A percentile compares a stretch with the other conserved stretches of the same genome.
Conservation (phyloP, 2,113 vertebrate genomes). For the Australoheros scitulus region DNA sequence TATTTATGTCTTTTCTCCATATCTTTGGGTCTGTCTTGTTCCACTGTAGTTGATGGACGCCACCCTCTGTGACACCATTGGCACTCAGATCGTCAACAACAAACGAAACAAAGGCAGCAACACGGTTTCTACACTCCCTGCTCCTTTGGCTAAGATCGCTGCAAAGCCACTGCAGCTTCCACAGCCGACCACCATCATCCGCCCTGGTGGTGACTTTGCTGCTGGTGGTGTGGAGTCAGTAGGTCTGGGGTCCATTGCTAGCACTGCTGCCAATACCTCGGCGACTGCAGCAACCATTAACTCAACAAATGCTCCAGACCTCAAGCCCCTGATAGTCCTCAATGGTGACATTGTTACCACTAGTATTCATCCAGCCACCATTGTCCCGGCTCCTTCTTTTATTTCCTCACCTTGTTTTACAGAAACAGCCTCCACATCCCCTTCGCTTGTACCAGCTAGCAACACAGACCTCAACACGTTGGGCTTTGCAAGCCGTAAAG, state of each 20-base stretch:
- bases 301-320: slow-evolving; percentile 35
- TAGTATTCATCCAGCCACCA: slow-evolving; percentile 55
- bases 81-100: slow-evolving; percentile 66
- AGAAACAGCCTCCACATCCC: slow-evolving; percentile 50
- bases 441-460: slow-evolving; percentile 13
- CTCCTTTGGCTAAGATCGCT: slow-evolving; percentile 63
- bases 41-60: slow-evolving; percentile 79
- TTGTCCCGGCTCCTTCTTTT: slow-evolving; percentile 53
- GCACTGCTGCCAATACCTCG: slow-evolving; percentile 29
- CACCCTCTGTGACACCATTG: slow-evolving; percentile 74
- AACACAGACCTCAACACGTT: slow-evolving; percentile 47
- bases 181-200: slow-evolving; percentile 38
- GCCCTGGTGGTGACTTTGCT: slow-evolving; percentile 47
- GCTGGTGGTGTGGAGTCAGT: slow-evolving; percentile 4
- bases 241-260: slow-evolving; percentile 5
- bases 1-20: background rate
- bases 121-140: slow-evolving; percentile 32
- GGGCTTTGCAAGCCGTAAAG: slow-evolving; percentile 35
- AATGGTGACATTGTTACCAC: slow-evolving; percentile 60
- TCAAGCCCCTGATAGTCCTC: slow-evolving; percentile 70
- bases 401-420: slow-evolving; percentile 55
- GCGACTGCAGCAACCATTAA: slow-evolving; percentile 25
- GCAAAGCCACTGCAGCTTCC: slow-evolving; percentile 51
- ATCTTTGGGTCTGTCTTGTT: background rate
- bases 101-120: slow-evolving; percentile 50